A percentile compares a stretch with the other conserved stretches of the same genome.
phyloP scores from a whole-genome alignment of 1,140 invertebrate species.

The Steinernema khuongi region DNA sequence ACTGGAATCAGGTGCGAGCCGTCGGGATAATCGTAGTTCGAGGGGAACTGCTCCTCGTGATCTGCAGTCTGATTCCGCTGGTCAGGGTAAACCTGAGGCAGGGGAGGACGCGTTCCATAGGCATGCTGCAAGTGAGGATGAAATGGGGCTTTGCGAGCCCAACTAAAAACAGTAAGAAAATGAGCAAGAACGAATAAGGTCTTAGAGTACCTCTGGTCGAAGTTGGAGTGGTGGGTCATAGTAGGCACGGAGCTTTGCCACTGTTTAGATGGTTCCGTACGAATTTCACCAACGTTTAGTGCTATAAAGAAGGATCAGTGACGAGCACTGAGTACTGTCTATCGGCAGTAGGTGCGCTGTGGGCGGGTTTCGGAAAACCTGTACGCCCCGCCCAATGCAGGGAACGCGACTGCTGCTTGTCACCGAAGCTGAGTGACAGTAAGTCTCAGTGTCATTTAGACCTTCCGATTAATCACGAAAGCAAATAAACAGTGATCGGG shows the following conservation, averaged over 20 bases:
- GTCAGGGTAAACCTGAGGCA: background rate
- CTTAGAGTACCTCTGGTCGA: no score
- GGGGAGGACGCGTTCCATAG: background rate
- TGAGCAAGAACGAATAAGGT: no score
- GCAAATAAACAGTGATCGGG: background rate
- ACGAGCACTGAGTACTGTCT: background rate
- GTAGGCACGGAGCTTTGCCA: no score
- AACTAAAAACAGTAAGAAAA: background rate
- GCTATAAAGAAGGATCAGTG: background rate
- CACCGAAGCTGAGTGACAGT: conserved; percentile 1
- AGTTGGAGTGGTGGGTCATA: no score
- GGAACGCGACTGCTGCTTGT: conserved; percentile 7
- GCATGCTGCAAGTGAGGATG: background rate
- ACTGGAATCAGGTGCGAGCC: background rate
- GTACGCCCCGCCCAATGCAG: background rate
- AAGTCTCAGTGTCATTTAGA: conserved; percentile 7
- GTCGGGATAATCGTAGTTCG: background rate
- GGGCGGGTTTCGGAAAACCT: conserved; percentile 1
- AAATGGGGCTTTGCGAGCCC: background rate
- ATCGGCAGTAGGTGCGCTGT: no score
- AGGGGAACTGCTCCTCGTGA: background rate
- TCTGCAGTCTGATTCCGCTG: background rate
- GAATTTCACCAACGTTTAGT: background rate
- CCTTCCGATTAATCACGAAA: conserved; percentile 14
- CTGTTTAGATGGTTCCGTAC: background rate